These are phyloP conservation scores for Chymomyza fuscimana DNA, from an alignment of 2,888 invertebrate genomes.

Conservation along the genomic window DNA sequence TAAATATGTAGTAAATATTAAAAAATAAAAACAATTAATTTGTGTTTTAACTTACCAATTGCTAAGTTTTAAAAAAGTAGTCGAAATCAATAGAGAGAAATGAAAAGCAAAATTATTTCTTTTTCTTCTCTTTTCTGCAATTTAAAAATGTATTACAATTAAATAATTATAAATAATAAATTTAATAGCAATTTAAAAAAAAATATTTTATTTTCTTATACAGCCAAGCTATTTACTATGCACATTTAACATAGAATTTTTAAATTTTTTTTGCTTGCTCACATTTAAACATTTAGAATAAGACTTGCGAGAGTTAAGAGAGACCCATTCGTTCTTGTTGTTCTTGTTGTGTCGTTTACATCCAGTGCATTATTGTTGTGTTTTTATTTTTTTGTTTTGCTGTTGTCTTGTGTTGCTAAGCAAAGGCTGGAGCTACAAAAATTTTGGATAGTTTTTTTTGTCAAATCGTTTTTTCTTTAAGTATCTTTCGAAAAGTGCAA, in stretches of 20 bases:
- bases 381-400: constrained; percentile 6
- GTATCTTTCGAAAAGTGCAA: constrained; percentile 66
- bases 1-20: constrained; percentile 6
- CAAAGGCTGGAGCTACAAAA: constrained; percentile 21
- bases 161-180: constrained; percentile 31
- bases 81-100: constrained; percentile 34
- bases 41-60: constrained; percentile 53
- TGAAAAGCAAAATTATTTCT: constrained; percentile 62
- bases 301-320: background rate
- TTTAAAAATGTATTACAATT: constrained; percentile 42
- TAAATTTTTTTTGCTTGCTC: constrained; percentile 8
- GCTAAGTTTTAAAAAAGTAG: constrained; percentile 21
- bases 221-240: constrained; percentile 2
- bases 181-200: constrained; percentile 2
- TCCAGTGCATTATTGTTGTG: constrained; percentile 25
- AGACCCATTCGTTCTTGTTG: constrained; percentile 17
- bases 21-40: constrained; percentile 5
- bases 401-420: constrained; percentile 32
- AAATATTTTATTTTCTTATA: background rate
- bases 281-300: constrained; percentile 3
- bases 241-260: background rate
- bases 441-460: background rate
- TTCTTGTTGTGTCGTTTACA: constrained; percentile 27
- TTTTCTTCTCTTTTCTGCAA: constrained; percentile 73
- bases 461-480: constrained; percentile 21